phyloP scores from a whole-genome alignment of 2,888 invertebrate species.

The Callyntrura guangdongensis region DNA sequence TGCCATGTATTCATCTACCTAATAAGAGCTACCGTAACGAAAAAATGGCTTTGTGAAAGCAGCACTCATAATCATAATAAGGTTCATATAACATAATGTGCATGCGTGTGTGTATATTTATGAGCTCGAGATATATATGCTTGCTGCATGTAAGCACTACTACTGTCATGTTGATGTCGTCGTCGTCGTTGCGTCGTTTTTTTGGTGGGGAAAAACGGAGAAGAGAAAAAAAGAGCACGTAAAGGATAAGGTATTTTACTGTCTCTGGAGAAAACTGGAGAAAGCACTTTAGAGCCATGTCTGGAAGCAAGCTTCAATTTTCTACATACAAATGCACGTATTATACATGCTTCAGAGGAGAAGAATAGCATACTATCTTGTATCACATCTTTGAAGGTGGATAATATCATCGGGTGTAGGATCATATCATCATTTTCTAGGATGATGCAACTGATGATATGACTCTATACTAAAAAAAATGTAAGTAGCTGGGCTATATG shows the following conservation, averaged over 20 bases:
- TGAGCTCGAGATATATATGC: too few species aligned
- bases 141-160: too few species aligned
- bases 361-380: conserved; percentile 24
- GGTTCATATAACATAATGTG: conserved; percentile 44
- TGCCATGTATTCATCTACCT: not conserved
- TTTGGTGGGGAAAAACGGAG: not conserved
- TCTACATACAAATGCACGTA: not conserved
- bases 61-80: conserved; percentile 56
- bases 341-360: conserved; percentile 24
- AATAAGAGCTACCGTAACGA: too few species aligned
- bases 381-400: too few species aligned
- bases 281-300: conserved; percentile 66
- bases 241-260: conserved; percentile 62
- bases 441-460: too few species aligned
- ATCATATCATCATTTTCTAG: conserved; percentile 15
- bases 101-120: too few species aligned
- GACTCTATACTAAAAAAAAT: too few species aligned
- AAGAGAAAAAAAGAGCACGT: conserved; percentile 40
- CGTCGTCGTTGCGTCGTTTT: too few species aligned
- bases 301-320: conserved; percentile 27
- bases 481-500: too few species aligned
- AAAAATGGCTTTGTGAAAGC: not conserved
- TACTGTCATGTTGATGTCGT: conserved; percentile 24
- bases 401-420: conserved; percentile 41
- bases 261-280: conserved; percentile 72